Percentiles rank a stretch among this genome's conserved stretches.
These are phyloP conservation scores for Disparrhopalites patrizii DNA, from an alignment of 2,888 invertebrate species.

Conservation along the genomic window DNA sequence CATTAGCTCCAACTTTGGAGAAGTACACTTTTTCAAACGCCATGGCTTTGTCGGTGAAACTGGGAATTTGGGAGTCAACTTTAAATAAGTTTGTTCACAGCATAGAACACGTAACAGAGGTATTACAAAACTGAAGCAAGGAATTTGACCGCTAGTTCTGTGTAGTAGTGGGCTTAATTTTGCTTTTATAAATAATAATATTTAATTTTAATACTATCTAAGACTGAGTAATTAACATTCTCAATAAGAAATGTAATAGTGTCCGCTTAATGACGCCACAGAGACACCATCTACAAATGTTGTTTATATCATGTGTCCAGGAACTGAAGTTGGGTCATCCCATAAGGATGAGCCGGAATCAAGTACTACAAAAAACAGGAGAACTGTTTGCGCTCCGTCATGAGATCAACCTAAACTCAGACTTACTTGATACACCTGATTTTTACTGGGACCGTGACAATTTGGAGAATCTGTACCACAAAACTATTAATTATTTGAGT, in stretches of 20 bases:
- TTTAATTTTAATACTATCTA: neutral
- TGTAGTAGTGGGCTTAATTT: no score
- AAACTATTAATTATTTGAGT: slow-evolving; percentile 77
- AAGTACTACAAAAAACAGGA: slow-evolving; percentile 74
- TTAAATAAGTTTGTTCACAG: slow-evolving; percentile 78
- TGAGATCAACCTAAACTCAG: slow-evolving; percentile 90
- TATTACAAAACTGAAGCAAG: slow-evolving; percentile 31
- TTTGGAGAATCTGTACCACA: slow-evolving; percentile 76
- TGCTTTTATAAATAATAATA: neutral
- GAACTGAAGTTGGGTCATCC: slow-evolving; percentile 71
- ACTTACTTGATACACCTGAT: slow-evolving; percentile 90
- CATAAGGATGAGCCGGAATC: slow-evolving; percentile 65
- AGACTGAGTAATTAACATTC: neutral
- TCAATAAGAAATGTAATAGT: neutral
- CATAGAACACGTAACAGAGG: slow-evolving; percentile 72
- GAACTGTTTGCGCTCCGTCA: slow-evolving; percentile 85
- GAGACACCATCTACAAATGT: no score
- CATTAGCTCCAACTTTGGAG: slow-evolving; percentile 61
- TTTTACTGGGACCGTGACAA: slow-evolving; percentile 97
- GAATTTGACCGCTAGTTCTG: no score
- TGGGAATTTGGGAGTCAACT: slow-evolving; percentile 90
- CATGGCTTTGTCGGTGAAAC: slow-evolving; percentile 85
- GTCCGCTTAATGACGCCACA: no score
- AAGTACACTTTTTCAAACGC: slow-evolving; percentile 94
- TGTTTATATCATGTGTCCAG: slow-evolving; percentile 48